Conservation (phyloP, 2,113 vertebrate genomes). For the Dendrocopos noguchii region DNA sequence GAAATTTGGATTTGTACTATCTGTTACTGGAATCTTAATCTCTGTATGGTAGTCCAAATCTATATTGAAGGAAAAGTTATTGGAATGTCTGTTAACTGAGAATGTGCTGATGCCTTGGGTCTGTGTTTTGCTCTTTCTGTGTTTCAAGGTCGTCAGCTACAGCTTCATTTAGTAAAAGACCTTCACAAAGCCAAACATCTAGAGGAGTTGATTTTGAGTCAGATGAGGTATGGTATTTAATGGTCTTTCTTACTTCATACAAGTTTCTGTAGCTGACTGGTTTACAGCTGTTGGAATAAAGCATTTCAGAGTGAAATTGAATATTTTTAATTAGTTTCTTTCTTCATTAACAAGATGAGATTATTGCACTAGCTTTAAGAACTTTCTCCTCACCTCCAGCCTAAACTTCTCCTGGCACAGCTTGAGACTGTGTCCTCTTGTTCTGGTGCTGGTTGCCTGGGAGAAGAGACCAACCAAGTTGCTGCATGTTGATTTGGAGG, state of each 20-base stretch:
- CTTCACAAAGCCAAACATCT: constrained; percentile 81
- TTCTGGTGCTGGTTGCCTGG: no score
- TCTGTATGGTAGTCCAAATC: neutral
- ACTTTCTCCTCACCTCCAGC: no score
- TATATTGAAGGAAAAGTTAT: neutral
- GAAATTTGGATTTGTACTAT: neutral
- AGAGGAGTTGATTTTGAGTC: constrained; percentile 86
- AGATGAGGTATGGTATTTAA: constrained; percentile 79
- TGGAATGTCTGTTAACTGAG: neutral
- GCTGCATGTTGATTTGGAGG: no score
- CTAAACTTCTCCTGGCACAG: no score
- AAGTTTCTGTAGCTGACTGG: neutral
- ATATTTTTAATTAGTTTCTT: neutral
- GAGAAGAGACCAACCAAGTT: no score
- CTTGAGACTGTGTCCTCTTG: no score
- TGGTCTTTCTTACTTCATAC: neutral
- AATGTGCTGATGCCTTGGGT: neutral
- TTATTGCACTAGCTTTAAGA: neutral
- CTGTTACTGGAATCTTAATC: neutral
- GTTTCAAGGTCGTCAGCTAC: constrained; percentile 42
- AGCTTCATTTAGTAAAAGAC: constrained; percentile 60
- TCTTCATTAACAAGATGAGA: neutral
- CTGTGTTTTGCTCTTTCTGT: neutral
- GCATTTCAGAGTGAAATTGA: neutral
- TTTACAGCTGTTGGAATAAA: constrained; percentile 3